phyloP scores from a whole-genome alignment of 1,140 invertebrate genomes.

The Lepidurus couesii region DNA sequence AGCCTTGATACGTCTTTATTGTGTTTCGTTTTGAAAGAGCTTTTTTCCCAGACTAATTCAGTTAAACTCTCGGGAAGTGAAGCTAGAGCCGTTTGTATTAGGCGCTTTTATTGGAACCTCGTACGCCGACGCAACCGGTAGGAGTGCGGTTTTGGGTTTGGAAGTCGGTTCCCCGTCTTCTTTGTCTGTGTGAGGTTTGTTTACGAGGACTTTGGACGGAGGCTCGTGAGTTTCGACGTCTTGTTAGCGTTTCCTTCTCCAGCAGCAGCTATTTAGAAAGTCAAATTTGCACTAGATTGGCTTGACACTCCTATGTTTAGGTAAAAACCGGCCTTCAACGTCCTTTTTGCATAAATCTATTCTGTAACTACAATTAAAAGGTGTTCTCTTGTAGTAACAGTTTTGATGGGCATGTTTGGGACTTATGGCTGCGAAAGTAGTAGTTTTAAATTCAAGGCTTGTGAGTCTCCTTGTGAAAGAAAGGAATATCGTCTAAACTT shows the following conservation, averaged over 20 bases:
- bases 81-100: not conserved
- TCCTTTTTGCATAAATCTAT: no score
- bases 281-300: not conserved
- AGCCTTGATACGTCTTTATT: not conserved
- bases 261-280: not conserved
- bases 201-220: slow-evolving; percentile 4
- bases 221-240: not conserved
- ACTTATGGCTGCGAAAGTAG: no score
- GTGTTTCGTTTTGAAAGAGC: not conserved
- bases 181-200: slow-evolving; percentile 19
- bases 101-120: not conserved
- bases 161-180: not conserved
- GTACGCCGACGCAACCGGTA: not conserved
- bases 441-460: no score
- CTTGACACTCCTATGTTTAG: no score
- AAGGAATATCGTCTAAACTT: no score
- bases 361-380: no score
- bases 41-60: not conserved
- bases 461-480: no score
- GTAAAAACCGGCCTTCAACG: no score
- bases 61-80: not conserved
- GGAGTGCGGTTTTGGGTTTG: not conserved
- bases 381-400: no score
- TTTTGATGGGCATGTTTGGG: no score
- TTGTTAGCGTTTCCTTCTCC: not conserved